phyloP scores from a whole-genome alignment of 64 coral and sea anemone genomes.

The Pocillopora damicornis region DNA sequence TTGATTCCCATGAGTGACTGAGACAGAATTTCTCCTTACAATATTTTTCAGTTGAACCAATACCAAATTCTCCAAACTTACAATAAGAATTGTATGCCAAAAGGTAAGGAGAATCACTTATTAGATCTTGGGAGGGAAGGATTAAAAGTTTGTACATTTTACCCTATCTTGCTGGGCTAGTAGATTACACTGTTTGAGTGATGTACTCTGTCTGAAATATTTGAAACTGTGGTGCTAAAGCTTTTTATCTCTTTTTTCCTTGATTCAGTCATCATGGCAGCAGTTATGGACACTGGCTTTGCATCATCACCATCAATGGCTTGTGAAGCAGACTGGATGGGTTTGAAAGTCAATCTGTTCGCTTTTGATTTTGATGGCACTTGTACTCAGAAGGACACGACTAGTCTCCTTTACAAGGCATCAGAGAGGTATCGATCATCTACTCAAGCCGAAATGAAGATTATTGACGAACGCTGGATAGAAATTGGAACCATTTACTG shows the following conservation, averaged over 20 bases:
- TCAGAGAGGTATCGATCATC: conserved; percentile 63
- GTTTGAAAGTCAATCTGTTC: conserved; percentile 61
- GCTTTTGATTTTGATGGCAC: conserved; percentile 98
- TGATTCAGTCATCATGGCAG: conserved; percentile 40
- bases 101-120: too few relatives aligned
- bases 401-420: conserved; percentile 75
- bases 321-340: conserved; percentile 59
- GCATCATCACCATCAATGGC: conserved; percentile 29
- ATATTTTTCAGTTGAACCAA: too few relatives aligned
- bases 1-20: too few relatives aligned
- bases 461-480: conserved; percentile 68
- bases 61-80: too few relatives aligned
- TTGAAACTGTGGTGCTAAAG: not conserved
- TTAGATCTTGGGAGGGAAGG: too few relatives aligned
- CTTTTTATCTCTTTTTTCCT: not conserved
- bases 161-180: too few relatives aligned
- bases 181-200: not conserved
- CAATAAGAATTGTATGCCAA: too few relatives aligned
- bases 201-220: not conserved
- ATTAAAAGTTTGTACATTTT: too few relatives aligned
- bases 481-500: conserved; percentile 47
- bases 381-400: conserved; percentile 80
- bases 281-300: conserved; percentile 26
- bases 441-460: conserved; percentile 42
- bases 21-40: too few relatives aligned